Conservation (phyloP, 2,888 invertebrate species). For the Blastobasis lacticolella region DNA sequence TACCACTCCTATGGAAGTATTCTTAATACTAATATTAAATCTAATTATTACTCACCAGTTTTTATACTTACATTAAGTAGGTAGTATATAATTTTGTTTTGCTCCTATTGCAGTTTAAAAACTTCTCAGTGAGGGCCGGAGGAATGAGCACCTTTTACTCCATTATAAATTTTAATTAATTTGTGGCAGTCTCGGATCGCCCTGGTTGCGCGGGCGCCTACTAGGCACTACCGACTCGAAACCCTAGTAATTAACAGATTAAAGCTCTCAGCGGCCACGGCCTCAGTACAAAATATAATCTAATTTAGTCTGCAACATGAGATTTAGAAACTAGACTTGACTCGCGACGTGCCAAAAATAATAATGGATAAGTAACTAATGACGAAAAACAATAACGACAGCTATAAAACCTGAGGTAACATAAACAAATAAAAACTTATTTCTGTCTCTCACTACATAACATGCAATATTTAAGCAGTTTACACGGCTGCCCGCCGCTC, state of each 20-base stretch:
- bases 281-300: constrained; percentile 17
- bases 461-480: constrained; percentile 64
- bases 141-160: too few relatives aligned
- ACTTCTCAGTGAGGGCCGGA: too few relatives aligned
- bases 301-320: constrained; percentile 22
- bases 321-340: constrained; percentile 41
- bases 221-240: constrained; percentile 20
- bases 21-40: too few relatives aligned
- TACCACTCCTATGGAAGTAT: too few relatives aligned
- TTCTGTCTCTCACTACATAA: constrained; percentile 52
- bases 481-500: constrained; percentile 52
- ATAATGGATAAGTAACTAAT: constrained; percentile 39
- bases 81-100: too few relatives aligned
- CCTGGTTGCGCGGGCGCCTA: not conserved
- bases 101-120: too few relatives aligned
- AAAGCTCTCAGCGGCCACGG: constrained; percentile 37
- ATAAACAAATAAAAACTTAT: constrained; percentile 68
- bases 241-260: constrained; percentile 36
- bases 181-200: not conserved
- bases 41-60: too few relatives aligned
- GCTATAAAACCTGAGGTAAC: constrained; percentile 51
- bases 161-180: too few relatives aligned
- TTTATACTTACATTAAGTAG: too few relatives aligned
- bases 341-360: constrained; percentile 43
- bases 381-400: constrained; percentile 47